Conservation (phyloP, 2,113 vertebrate species). For the Speoplatyrhinus poulsoni region DNA sequence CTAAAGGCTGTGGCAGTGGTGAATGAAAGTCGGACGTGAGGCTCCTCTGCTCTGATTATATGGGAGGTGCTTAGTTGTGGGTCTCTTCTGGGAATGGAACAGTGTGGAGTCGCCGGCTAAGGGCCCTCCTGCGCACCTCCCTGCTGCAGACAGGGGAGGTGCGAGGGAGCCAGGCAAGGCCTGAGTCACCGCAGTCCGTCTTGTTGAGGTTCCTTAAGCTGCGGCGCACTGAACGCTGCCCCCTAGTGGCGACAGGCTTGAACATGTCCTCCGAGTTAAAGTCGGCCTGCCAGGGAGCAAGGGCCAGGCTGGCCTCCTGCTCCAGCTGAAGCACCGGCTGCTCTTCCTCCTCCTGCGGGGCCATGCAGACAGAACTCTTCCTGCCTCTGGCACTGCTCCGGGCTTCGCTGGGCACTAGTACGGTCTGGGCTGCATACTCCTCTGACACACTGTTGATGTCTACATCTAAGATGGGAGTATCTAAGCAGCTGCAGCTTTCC, state of each 20-base stretch:
- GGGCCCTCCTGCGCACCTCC: conserved; percentile 16
- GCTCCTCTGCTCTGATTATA: neutral
- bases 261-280: conserved; percentile 76
- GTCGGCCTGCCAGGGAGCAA: conserved; percentile 66
- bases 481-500: neutral
- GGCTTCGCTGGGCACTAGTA: neutral
- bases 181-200: conserved; percentile 14
- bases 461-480: neutral
- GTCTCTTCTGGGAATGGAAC: conserved; percentile 22
- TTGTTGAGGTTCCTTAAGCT: conserved; percentile 72
- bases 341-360: neutral
- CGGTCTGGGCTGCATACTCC: neutral
- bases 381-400: neutral
- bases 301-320: neutral
- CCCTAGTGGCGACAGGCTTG: conserved; percentile 53
- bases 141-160: conserved; percentile 52
- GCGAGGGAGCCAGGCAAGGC: conserved; percentile 72
- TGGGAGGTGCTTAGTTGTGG: neutral
- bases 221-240: conserved; percentile 71
- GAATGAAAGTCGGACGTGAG: neutral
- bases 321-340: conserved; percentile 1
- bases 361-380: conserved; percentile 5
- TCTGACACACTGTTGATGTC: neutral
- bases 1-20: neutral
- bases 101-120: conserved; percentile 28